These are phyloP conservation scores for Diadegma fenestrale DNA, from an alignment of 2,888 invertebrate genomes.

Conservation along the genomic window DNA sequence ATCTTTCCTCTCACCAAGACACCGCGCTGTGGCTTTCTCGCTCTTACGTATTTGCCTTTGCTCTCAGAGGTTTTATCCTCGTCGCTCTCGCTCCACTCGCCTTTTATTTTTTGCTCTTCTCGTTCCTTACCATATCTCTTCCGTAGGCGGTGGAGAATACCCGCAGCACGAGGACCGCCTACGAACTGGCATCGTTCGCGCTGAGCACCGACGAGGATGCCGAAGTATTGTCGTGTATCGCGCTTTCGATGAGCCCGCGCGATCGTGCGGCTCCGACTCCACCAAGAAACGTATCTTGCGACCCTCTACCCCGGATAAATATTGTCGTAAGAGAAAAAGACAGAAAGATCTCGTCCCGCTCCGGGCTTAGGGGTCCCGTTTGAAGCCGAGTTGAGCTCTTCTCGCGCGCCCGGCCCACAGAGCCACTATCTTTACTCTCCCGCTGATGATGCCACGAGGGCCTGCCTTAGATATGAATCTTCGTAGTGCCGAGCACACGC, in stretches of 20 bases:
- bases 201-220: slow-evolving; percentile 72
- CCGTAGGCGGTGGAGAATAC: slow-evolving; percentile 63
- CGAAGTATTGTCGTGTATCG: slow-evolving; percentile 77
- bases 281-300: slow-evolving; percentile 46
- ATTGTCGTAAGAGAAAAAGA: slow-evolving; percentile 66
- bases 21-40: slow-evolving; percentile 43
- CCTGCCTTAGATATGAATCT: slow-evolving; percentile 82
- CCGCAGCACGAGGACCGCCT: slow-evolving; percentile 64
- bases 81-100: slow-evolving; percentile 7
- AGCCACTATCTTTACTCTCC: slow-evolving; percentile 53
- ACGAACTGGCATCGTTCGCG: slow-evolving; percentile 65
- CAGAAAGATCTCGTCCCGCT: slow-evolving; percentile 81
- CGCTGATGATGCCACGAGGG: slow-evolving; percentile 72
- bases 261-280: slow-evolving; percentile 43
- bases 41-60: slow-evolving; percentile 49
- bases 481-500: slow-evolving; percentile 74
- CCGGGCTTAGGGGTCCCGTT: slow-evolving; percentile 82
- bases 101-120: slow-evolving; percentile 35
- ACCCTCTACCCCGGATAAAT: slow-evolving; percentile 56
- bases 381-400: slow-evolving; percentile 75
- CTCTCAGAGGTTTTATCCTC: slow-evolving; percentile 4
- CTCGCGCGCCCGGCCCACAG: slow-evolving; percentile 69
- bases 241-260: slow-evolving; percentile 55
- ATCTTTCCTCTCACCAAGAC: slow-evolving; percentile 58
- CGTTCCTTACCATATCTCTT: slow-evolving; percentile 56